These are phyloP conservation scores for Sternarchorhynchus goeldii DNA, from an alignment of 2,797 vertebrate genomes.

Conservation along the genomic window DNA sequence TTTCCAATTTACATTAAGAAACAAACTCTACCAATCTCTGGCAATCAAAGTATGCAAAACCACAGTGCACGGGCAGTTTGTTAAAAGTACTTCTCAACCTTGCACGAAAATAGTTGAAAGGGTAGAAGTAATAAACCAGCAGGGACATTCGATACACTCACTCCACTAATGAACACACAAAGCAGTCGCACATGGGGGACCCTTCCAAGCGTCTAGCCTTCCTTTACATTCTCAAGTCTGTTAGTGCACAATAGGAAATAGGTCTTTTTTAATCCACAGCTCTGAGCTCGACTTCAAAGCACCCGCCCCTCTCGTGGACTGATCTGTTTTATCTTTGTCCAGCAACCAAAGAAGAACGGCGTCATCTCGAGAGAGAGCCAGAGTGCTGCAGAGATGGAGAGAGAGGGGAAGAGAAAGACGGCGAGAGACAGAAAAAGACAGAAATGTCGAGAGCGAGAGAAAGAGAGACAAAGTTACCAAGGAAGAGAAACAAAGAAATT, in stretches of 20 bases:
- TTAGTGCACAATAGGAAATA: neutral
- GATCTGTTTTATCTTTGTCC: conserved; percentile 16
- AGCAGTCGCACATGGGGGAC: neutral
- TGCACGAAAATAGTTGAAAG: conserved; percentile 11
- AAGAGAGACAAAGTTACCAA: neutral
- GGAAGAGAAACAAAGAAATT: too few relatives aligned
- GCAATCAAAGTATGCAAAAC: neutral
- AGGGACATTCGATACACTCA: conserved; percentile 3
- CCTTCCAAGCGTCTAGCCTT: neutral
- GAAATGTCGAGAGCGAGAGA: neutral
- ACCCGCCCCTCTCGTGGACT: neutral
- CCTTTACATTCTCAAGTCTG: conserved; percentile 7
- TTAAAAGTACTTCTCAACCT: neutral
- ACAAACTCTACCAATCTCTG: neutral
- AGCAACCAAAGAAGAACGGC: conserved; percentile 11
- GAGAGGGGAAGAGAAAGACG: neutral
- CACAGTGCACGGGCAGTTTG: neutral
- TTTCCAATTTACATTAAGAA: too few relatives aligned
- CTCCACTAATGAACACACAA: conserved; percentile 20
- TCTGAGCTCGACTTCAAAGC: conserved; percentile 20
- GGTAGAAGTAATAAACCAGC: conserved; percentile 14
- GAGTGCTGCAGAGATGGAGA: neutral
- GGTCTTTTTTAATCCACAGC: neutral
- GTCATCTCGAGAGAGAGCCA: neutral
- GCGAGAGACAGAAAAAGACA: neutral